Base-by-base conservation (phyloP, 2,113 vertebrate genomes). In the Cheilinus undulatus region DNA sequence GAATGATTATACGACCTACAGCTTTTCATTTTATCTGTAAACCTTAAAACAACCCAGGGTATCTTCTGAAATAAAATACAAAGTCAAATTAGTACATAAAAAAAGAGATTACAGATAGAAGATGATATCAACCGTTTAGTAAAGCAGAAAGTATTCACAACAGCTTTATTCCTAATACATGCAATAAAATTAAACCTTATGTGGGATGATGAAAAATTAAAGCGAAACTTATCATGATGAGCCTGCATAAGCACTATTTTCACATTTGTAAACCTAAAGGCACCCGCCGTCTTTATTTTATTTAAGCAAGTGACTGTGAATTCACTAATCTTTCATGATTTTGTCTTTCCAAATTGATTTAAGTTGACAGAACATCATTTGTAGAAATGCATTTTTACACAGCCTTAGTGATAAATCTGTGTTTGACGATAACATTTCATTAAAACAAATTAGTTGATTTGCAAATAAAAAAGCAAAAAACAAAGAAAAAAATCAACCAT, bases 61-160 rank as follows among this genome's bases (percentile, higher is more conserved):
- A n/a, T n/a, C n/a, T n/a, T n/a, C n/a, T n/a, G n/a, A n/a, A n/a
- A n/a, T n/a, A n/a, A n/a, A n/a, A n/a, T n/a, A n/a, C n/a, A n/a
- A n/a, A n/a, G n/a, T n/a, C n/a, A n/a, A 46, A 36, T 8, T 0
- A 2, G 3, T 14, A n/a, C 23, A 0, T 34, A 56, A 7, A 61
- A 50, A 5, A 23, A 64, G 59, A 32, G 5, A 62, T 27, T 1
- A 51, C 13, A 56, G 8, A 62, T 20, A 43, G 13, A 12, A 36
- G 43, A 11, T 22, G 42, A 61, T 54, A 17, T 48, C 49, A 76
- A 3, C 0, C 7, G 60, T 84, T 77, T 61, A 80, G 53, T 43
- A 46, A 62, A 60, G 40, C 22, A 57, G 10, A 59, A 4, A 30
- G 1, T 13, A 45, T 67, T 3, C 15, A 52, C 51, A 53, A 22